phyloP scores from a whole-genome alignment of 2,113 vertebrate species.

The Ptilonorhynchus violaceus region DNA sequence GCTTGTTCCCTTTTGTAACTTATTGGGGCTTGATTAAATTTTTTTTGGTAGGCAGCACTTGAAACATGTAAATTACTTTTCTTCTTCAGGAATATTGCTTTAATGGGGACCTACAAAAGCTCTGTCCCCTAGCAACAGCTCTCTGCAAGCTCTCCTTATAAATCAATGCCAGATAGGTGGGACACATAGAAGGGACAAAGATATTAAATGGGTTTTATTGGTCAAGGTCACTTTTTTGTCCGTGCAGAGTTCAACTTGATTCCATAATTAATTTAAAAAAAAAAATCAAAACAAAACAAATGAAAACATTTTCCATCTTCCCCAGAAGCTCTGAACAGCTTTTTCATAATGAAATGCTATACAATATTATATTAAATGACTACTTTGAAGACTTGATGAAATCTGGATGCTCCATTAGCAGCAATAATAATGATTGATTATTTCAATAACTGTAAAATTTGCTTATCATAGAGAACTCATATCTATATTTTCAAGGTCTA shows the following conservation, averaged over 20 bases:
- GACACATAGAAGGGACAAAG: neutral
- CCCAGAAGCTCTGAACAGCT: neutral
- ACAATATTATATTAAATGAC: neutral
- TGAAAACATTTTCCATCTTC: neutral
- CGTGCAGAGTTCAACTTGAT: neutral
- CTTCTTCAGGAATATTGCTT: slow-evolving; percentile 5
- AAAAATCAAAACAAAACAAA: neutral
- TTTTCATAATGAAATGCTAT: neutral
- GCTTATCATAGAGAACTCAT: neutral
- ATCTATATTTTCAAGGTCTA: neutral
- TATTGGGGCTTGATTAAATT: neutral
- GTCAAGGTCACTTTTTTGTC: neutral
- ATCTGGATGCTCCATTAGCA: neutral
- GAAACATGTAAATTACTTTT: slow-evolving; percentile 35
- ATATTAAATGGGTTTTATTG: neutral
- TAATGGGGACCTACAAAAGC: slow-evolving; percentile 9
- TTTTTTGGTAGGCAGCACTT: neutral
- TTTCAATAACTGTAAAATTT: neutral
- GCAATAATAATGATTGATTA: neutral
- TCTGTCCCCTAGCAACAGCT: slow-evolving; percentile 60
- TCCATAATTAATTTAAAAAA: neutral
- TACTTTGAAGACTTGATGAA: neutral
- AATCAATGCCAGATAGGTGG: slow-evolving; percentile 12
- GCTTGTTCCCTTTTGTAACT: neutral
- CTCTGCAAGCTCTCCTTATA: neutral